Evolutionary conservation across 2,888 invertebrate genomes (phyloP).

Genomic region (Serrognathus titanus): DNA sequence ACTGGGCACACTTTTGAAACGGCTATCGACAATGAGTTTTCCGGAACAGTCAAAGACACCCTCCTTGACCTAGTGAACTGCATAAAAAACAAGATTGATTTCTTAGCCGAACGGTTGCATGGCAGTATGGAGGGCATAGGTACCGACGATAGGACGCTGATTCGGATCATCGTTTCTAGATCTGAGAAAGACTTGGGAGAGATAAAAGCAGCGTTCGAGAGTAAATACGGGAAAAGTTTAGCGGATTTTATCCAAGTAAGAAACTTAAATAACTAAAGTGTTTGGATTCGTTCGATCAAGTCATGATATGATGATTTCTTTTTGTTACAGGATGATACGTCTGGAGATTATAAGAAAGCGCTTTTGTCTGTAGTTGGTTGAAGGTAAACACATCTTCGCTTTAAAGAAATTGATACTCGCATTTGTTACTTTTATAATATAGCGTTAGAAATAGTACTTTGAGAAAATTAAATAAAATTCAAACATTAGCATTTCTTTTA

Average conservation of each 20-base stretch:
- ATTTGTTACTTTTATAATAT: too few species aligned
- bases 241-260: constrained; percentile 76
- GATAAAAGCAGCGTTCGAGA: constrained; percentile 74
- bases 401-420: too few species aligned
- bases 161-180: constrained; percentile 80
- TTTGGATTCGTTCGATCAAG: background rate
- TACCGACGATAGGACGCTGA: constrained; percentile 81
- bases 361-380: constrained; percentile 62
- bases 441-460: too few species aligned
- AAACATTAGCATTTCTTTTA: too few species aligned
- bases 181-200: constrained; percentile 81
- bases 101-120: constrained; percentile 81
- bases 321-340: constrained; percentile 70
- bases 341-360: constrained; percentile 82
- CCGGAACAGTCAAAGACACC: constrained; percentile 73
- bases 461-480: too few species aligned
- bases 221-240: constrained; percentile 69
- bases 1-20: constrained; percentile 77
- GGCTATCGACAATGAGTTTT: constrained; percentile 76
- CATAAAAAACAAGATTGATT: constrained; percentile 69
- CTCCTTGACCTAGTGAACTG: constrained; percentile 71
- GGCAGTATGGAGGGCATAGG: constrained; percentile 88
- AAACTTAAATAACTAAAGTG: constrained; percentile 13
- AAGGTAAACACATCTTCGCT: constrained; percentile 10
- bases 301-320: constrained; percentile 2